A percentile compares a stretch with the other conserved stretches of the same genome.
These are phyloP conservation scores for Chaenocephalus aceratus DNA, from an alignment of 2,113 vertebrate genomes.

Conservation along the genomic window DNA sequence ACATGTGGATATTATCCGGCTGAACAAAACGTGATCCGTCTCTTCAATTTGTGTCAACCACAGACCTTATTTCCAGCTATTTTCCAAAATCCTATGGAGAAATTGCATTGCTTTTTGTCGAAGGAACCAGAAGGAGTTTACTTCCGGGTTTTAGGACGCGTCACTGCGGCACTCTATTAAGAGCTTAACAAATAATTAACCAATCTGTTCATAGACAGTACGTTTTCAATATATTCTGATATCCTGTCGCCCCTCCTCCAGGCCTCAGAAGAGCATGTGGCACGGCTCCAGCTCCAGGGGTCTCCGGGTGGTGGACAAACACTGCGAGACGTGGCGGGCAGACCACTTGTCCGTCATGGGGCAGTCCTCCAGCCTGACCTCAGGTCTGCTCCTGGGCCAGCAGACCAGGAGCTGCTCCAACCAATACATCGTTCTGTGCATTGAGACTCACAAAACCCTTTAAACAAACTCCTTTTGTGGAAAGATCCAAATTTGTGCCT, in stretches of 20 bases:
- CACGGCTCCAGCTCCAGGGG: constrained; percentile 91
- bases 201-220: too few species aligned
- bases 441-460: constrained; percentile 86
- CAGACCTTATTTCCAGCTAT: too few species aligned
- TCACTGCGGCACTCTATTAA: too few species aligned
- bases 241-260: constrained; percentile 51
- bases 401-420: constrained; percentile 91
- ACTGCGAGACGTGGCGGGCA: constrained; percentile 93
- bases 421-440: constrained; percentile 91
- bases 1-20: too few species aligned
- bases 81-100: too few species aligned
- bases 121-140: too few species aligned
- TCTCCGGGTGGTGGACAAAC: constrained; percentile 86
- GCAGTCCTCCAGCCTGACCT: constrained; percentile 89
- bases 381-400: constrained; percentile 91
- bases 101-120: too few species aligned
- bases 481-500: not conserved
- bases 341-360: constrained; percentile 86
- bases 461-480: constrained; percentile 23
- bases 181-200: too few species aligned
- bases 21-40: too few species aligned
- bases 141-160: too few species aligned
- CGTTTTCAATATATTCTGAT: not conserved
- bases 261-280: constrained; percentile 95
- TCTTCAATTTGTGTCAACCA: too few species aligned